Evolutionary conservation across 37 sponge, comb jelly and placozoan species (phyloP).

Genomic region (Mnemiopsis leidyi): DNA sequence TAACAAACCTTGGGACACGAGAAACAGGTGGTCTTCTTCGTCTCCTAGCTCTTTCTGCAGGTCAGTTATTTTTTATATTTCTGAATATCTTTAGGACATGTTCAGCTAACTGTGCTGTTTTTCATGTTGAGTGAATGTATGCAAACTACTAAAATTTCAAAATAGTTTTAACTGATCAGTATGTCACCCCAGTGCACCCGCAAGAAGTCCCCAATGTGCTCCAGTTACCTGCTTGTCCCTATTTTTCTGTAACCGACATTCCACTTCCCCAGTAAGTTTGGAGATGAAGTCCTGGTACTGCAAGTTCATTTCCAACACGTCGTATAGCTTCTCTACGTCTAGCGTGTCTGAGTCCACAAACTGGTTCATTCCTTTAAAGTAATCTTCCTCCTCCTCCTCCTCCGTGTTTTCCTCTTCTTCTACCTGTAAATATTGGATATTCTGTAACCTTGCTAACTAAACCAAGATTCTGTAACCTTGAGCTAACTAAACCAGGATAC

Average conservation of each 20-base stretch:
- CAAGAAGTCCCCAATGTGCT: too few species aligned
- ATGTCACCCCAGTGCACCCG: too few species aligned
- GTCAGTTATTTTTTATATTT: neutral
- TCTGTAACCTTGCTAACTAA: too few species aligned
- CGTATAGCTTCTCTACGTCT: conserved; percentile 41
- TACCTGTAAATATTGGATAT: too few species aligned
- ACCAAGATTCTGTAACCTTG: too few species aligned
- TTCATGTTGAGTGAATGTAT: too few species aligned
- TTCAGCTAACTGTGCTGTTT: too few species aligned
- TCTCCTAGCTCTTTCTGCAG: neutral
- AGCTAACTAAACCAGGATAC: too few species aligned
- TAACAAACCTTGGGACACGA: neutral
- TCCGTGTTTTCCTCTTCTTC: too few species aligned
- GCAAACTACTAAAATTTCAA: too few species aligned
- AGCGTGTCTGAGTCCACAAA: conserved; percentile 40
- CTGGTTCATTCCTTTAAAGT: conserved; percentile 1
- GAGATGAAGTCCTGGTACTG: conserved; percentile 54
- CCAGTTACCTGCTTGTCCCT: conserved; percentile 30
- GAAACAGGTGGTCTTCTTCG: conserved; percentile 36
- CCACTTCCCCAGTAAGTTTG: conserved; percentile 6
- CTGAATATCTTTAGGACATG: too few species aligned
- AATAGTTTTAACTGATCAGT: too few species aligned
- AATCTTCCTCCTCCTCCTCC: conserved; percentile 57
- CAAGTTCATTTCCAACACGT: conserved; percentile 58
- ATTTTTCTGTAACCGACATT: neutral